Percentiles rank a stretch among this genome's conserved stretches.
Conservation (phyloP, 2,888 invertebrate species). For the Drosophila suboccidentalis region DNA sequence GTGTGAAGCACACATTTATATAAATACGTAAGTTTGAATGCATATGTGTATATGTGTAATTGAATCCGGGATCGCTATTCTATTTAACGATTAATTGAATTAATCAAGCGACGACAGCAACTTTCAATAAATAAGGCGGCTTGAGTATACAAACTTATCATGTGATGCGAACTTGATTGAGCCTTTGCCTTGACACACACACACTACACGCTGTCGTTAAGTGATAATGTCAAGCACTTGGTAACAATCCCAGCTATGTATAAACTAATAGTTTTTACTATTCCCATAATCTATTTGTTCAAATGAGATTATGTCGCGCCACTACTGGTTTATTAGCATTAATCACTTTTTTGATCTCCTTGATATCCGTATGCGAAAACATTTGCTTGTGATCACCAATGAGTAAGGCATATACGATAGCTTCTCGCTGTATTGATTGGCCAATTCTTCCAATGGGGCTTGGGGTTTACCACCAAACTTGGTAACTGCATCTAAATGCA, state of each 20-base stretch:
- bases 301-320: conserved; percentile 11
- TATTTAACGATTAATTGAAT: conserved; percentile 67
- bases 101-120: conserved; percentile 54
- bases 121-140: conserved; percentile 12
- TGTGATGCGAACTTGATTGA: conserved; percentile 59
- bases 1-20: neutral
- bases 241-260: conserved; percentile 40
- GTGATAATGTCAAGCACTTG: conserved; percentile 50
- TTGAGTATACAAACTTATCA: conserved; percentile 57
- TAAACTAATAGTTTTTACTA: conserved; percentile 24
- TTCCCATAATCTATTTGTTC: conserved; percentile 9
- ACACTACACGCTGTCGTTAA: conserved; percentile 43
- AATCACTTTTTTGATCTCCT: no score
- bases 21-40: neutral
- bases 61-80: conserved; percentile 73
- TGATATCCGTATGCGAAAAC: no score
- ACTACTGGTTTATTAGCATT: no score
- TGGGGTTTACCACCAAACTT: no score
- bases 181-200: conserved; percentile 64
- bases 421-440: no score
- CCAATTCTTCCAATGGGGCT: no score
- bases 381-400: no score
- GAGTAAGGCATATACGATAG: no score
- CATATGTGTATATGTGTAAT: conserved; percentile 16
- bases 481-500: no score